Conservation (phyloP, 2,113 vertebrate genomes). For the Oreochromis spilurus region DNA sequence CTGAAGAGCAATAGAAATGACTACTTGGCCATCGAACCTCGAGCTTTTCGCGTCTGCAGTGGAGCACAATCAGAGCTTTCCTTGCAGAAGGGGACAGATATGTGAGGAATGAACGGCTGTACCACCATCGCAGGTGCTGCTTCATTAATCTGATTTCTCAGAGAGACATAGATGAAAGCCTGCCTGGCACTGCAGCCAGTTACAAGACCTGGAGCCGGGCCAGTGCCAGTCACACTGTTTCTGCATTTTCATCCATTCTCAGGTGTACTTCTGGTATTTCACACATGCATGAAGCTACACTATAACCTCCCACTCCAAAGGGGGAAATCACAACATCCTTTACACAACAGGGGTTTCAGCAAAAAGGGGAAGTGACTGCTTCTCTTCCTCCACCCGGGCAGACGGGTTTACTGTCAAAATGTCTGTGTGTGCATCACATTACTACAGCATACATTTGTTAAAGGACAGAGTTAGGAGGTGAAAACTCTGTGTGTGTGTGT, state of each 20-base stretch:
- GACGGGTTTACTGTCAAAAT: background rate
- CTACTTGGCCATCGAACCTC: background rate
- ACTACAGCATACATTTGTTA: background rate
- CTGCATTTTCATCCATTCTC: background rate
- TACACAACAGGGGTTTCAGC: background rate
- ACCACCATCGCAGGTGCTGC: background rate
- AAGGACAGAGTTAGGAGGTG: background rate
- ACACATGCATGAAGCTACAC: background rate
- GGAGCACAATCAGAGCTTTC: background rate
- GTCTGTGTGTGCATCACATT: background rate
- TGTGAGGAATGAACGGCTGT: background rate
- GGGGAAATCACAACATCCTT: rapidly evolving
- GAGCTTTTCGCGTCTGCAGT: background rate
- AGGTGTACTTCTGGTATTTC: background rate
- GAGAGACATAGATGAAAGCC: background rate
- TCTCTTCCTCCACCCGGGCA: background rate
- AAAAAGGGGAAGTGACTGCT: background rate
- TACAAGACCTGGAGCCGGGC: background rate
- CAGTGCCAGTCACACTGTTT: background rate
- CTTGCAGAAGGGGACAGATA: background rate
- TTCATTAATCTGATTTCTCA: constrained; percentile 13
- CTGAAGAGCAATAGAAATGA: background rate
- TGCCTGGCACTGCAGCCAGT: background rate
- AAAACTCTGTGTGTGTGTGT: too few relatives aligned
- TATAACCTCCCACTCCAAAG: background rate